Evolutionary conservation across 2,888 invertebrate genomes (phyloP).

Genomic region (Megaustenia siamemsis): DNA sequence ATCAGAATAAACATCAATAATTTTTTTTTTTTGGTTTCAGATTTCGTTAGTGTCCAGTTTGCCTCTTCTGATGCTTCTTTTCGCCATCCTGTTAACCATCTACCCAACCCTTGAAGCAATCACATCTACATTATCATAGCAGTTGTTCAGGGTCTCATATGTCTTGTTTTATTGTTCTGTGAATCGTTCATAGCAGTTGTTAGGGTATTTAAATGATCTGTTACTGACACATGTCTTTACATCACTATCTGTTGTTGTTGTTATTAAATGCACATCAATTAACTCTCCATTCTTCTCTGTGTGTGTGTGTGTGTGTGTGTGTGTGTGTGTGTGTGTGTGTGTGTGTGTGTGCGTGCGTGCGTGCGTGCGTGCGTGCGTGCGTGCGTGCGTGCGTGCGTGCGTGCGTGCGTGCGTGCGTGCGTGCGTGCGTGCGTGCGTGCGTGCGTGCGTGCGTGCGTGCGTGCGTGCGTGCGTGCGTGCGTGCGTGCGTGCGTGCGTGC

Average conservation of each 20-base stretch:
- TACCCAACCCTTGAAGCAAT: slow-evolving; percentile 79
- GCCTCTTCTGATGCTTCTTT: slow-evolving; percentile 80
- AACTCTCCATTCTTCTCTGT: no score
- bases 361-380: no score
- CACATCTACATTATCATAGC: slow-evolving; percentile 76
- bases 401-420: no score
- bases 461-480: no score
- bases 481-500: no score
- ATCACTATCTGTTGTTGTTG: neutral
- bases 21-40: slow-evolving; percentile 71
- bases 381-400: no score
- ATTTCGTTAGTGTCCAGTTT: slow-evolving; percentile 79
- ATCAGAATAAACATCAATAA: neutral
- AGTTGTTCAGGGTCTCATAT: neutral
- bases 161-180: neutral
- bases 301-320: no score
- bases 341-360: no score
- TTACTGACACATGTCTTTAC: neutral
- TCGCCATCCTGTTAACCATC: slow-evolving; percentile 80
- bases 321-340: no score
- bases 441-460: no score
- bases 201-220: neutral
- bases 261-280: no score
- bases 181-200: slow-evolving; percentile 59
- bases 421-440: no score